Conservation (phyloP, 2,888 invertebrate species). For the Thymelicus sylvestris region DNA sequence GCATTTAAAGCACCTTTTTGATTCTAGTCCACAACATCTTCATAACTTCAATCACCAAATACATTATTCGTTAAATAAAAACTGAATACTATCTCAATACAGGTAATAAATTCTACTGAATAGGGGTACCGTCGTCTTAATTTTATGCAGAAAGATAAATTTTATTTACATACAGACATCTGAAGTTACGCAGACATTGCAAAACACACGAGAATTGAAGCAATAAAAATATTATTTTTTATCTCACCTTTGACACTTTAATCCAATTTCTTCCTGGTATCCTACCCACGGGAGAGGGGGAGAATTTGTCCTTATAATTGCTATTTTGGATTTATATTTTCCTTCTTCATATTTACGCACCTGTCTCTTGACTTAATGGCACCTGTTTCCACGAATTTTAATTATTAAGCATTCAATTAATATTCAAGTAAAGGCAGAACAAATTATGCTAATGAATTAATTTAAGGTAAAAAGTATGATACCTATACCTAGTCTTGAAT, state of each 20-base stretch:
- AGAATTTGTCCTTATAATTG: slow-evolving; percentile 78
- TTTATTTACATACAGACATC: slow-evolving; percentile 39
- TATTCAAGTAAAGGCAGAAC: slow-evolving; percentile 7
- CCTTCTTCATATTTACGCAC: slow-evolving; percentile 30
- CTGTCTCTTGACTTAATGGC: slow-evolving; percentile 23
- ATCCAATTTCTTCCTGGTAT: slow-evolving; percentile 83
- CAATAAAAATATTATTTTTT: slow-evolving; percentile 64
- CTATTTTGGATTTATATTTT: slow-evolving; percentile 69
- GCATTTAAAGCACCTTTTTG: no score
- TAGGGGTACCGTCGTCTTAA: neutral
- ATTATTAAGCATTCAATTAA: slow-evolving; percentile 8
- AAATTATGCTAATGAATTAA: slow-evolving; percentile 8
- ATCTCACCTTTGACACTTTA: slow-evolving; percentile 84
- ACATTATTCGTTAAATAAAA: no score
- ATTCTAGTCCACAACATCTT: no score
- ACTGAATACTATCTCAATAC: neutral
- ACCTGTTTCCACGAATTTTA: slow-evolving; percentile 8
- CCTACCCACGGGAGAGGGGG: slow-evolving; percentile 76
- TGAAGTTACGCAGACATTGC: slow-evolving; percentile 75
- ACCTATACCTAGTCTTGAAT: no score
- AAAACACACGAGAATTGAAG: slow-evolving; percentile 65
- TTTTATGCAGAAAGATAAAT: slow-evolving; percentile 42
- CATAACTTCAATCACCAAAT: no score
- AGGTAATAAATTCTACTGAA: neutral
- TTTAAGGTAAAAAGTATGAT: slow-evolving; percentile 1